Evolutionary conservation across 2,888 invertebrate genomes (phyloP), one percentile per base, ranked within the genome.

Genomic region (Tachina lurida): DNA sequence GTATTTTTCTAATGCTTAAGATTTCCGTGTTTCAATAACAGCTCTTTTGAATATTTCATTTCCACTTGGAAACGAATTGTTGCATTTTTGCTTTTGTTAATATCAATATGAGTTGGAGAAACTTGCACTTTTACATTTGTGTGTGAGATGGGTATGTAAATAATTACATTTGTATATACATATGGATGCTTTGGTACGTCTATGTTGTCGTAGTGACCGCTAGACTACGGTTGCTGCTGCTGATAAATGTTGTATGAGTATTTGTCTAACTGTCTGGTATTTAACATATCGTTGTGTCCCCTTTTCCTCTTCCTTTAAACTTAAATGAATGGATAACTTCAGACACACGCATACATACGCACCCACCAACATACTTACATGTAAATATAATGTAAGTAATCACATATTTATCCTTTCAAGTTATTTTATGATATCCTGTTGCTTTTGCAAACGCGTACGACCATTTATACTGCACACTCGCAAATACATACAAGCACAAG

Each of bases 351-450:
- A 68, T 17, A 60, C 13, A 52, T 45, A 75, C 19, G n/a, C 31
- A n/a, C 15, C 4, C 10, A 67, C n/a, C 52, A 15, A 52, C 9
- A 49, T 49, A 49, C n/a, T 7, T 15, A 49, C 49, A 4, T 54
- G 15, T 10, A 3, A 2, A 17, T 45, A 9, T 65, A 31, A 31
- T 10, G 39, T 47, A 54, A 54, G 47, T 76, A 70, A 68, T 67
- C 62, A 70, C 41, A 65, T 71, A 83, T 70, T 83, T 85, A 85
- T 85, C 74, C 82, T 79, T 79, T 78, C 71, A 79, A 73, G 75
- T 79, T 75, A 71, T 82, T 63, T 82, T 71, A 82, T 70, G 74
- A 82, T 82, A 85, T 85, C 85, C 85, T 85, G 85, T 82, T 85
- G 85, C 85, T 85, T 85, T 83, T 79, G 67, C 49, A 13, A 22